phyloP scores from a whole-genome alignment of 2,888 invertebrate species.

The Stenichneumon culpator region DNA sequence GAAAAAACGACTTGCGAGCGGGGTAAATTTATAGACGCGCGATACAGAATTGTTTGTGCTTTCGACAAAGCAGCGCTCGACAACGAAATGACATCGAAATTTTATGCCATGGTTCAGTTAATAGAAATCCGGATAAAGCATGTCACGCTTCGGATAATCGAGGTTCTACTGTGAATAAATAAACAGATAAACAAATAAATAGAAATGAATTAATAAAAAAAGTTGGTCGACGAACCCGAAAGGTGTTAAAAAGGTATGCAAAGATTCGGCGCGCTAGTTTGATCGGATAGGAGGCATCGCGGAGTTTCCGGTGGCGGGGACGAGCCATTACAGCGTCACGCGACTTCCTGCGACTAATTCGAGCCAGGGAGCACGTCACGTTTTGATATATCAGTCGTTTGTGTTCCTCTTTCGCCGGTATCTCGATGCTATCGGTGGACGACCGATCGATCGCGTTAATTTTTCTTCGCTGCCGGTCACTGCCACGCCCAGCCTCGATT shows the following conservation, averaged over 20 bases:
- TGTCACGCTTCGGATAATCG: too few relatives aligned
- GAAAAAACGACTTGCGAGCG: too few relatives aligned
- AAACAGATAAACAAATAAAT: too few relatives aligned
- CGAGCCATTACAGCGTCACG: slow-evolving; percentile 48
- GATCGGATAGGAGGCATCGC: slow-evolving; percentile 49
- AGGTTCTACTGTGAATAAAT: too few relatives aligned
- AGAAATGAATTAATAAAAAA: neutral
- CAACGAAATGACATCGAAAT: too few relatives aligned
- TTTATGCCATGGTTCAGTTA: too few relatives aligned
- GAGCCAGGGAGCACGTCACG: slow-evolving; percentile 28
- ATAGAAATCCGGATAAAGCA: too few relatives aligned
- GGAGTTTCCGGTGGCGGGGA: slow-evolving; percentile 18
- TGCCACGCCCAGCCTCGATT: slow-evolving; percentile 26
- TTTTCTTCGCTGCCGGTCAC: slow-evolving; percentile 51
- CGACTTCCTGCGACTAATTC: slow-evolving; percentile 61
- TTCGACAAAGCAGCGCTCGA: too few relatives aligned
- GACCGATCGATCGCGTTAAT: slow-evolving; percentile 57
- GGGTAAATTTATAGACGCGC: too few relatives aligned
- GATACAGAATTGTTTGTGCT: too few relatives aligned
- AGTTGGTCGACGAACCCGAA: neutral
- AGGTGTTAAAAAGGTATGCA: slow-evolving; percentile 27
- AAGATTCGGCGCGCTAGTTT: slow-evolving; percentile 46
- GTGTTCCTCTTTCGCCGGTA: neutral
- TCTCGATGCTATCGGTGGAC: neutral
- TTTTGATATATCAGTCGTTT: slow-evolving; percentile 29